Evolutionary conservation across 2,797 vertebrate species (phyloP).

Genomic region (Rhabdophis nuchalis): DNA sequence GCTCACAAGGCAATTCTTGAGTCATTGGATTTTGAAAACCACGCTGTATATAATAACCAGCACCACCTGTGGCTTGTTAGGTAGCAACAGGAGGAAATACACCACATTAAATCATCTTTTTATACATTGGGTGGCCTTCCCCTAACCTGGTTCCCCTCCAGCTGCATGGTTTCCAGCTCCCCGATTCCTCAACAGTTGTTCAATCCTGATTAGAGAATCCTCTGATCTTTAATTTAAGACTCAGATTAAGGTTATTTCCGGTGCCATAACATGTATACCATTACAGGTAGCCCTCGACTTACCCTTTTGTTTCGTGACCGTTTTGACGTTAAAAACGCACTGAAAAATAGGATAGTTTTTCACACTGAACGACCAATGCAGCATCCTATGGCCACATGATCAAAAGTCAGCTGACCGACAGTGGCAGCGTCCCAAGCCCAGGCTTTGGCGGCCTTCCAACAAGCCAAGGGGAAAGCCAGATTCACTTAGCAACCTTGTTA

Average conservation of each 20-base stretch:
- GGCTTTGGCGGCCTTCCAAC: not conserved
- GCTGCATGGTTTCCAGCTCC: not conserved
- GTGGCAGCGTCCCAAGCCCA: not conserved
- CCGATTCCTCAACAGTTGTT: not conserved
- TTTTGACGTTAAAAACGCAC: not conserved
- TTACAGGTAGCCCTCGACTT: rapidly evolving
- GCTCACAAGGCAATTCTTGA: too few species aligned
- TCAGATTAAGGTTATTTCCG: rapidly evolving
- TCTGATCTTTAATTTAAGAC: rapidly evolving
- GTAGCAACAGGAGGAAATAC: too few species aligned
- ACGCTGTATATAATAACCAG: too few species aligned
- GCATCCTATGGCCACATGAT: not conserved
- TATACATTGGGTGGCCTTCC: not conserved
- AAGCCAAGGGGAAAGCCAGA: not conserved
- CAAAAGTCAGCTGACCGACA: not conserved
- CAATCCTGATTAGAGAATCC: not conserved
- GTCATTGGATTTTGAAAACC: too few species aligned
- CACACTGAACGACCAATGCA: not conserved
- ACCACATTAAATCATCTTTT: not conserved
- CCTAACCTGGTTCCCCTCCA: not conserved
- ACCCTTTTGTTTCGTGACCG: not conserved
- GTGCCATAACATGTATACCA: not conserved
- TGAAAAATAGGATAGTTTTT: not conserved
- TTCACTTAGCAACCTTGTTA: not conserved
- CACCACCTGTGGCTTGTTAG: too few species aligned